phyloP scores from a whole-genome alignment of 2,888 invertebrate genomes.

The Napeogenes inachia region DNA sequence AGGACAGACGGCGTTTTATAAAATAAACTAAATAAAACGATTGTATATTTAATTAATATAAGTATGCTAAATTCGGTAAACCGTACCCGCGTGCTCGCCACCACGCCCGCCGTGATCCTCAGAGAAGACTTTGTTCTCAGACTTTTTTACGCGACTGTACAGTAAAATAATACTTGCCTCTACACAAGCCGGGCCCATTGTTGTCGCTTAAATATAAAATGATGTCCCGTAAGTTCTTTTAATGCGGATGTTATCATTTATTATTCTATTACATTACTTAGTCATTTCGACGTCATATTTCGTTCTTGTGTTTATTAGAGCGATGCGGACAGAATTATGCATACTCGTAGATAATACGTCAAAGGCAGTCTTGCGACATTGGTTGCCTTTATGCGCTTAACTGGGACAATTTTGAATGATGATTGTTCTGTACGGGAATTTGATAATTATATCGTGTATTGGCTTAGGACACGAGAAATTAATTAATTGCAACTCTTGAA shows the following conservation, averaged over 20 bases:
- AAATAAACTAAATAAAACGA: constrained; percentile 38
- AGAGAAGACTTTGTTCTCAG: constrained; percentile 36
- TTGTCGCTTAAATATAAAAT: constrained; percentile 63
- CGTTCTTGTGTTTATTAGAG: constrained; percentile 18
- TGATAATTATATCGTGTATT: constrained; percentile 15
- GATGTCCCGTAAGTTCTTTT: constrained; percentile 64
- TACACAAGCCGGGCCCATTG: constrained; percentile 58
- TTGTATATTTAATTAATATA: constrained; percentile 23
- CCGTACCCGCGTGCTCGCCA: constrained; percentile 35
- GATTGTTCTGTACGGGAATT: constrained; percentile 18
- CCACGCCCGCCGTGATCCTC: constrained; percentile 36
- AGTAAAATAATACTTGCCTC: constrained; percentile 64
- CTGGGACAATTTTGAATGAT: constrained; percentile 19
- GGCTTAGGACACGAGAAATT: too few species aligned
- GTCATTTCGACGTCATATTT: constrained; percentile 40
- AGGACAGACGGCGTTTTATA: constrained; percentile 42
- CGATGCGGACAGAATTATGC: constrained; percentile 16
- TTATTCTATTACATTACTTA: constrained; percentile 65
- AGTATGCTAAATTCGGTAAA: constrained; percentile 31
- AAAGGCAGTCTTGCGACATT: constrained; percentile 22
- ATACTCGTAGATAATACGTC: constrained; percentile 23
- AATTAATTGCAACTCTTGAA: constrained; percentile 3
- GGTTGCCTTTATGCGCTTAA: constrained; percentile 20
- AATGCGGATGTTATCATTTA: constrained; percentile 75
- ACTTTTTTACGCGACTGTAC: constrained; percentile 56